These are phyloP conservation scores for Andrena fulva DNA, from an alignment of 2,888 invertebrate species.

Conservation along the genomic window DNA sequence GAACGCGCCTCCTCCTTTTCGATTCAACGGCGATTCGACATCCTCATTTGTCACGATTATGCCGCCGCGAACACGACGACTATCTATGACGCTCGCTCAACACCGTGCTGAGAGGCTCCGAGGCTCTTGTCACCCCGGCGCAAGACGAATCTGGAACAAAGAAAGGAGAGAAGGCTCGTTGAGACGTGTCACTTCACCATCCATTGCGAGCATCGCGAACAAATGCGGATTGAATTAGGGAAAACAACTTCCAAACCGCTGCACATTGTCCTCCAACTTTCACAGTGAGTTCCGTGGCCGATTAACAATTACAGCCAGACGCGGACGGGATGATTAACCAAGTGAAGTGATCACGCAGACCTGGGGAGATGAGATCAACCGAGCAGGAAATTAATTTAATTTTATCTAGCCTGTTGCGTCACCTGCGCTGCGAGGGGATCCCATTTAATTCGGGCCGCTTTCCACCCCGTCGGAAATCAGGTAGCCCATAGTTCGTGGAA, in stretches of 20 bases:
- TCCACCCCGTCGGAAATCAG: constrained; percentile 60
- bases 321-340: neutral
- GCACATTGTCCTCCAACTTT: neutral
- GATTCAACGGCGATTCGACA: constrained; percentile 57
- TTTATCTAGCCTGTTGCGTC: constrained; percentile 55
- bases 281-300: neutral
- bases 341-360: neutral
- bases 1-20: constrained; percentile 64
- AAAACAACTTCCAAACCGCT: too few relatives aligned
- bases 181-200: neutral
- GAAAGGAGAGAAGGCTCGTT: neutral
- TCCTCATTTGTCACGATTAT: constrained; percentile 68
- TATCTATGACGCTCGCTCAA: neutral
- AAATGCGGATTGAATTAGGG: too few relatives aligned
- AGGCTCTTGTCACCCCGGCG: neutral
- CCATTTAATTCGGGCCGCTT: constrained; percentile 33
- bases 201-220: neutral
- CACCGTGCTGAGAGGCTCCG: neutral
- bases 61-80: neutral
- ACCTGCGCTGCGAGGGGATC: constrained; percentile 59
- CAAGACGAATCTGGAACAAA: constrained; percentile 31
- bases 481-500: constrained; percentile 74
- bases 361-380: constrained; percentile 8
- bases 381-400: constrained; percentile 59
- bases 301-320: neutral